These are phyloP conservation scores for Euura lappo DNA, from an alignment of 1,140 invertebrate genomes.

Conservation along the genomic window DNA sequence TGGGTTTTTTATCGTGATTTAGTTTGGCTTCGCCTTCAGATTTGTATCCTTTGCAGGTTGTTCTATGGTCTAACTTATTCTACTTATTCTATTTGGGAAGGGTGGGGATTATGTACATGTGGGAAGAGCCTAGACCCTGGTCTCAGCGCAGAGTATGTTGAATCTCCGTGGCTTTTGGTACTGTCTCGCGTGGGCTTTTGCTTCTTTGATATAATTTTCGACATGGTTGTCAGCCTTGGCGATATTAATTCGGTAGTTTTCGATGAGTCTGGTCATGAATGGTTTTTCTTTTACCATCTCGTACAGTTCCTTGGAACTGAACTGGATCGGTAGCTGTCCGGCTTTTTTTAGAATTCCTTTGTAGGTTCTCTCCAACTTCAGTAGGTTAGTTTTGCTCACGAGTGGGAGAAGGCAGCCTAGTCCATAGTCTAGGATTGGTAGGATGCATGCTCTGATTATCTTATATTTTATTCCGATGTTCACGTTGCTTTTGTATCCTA, in stretches of 20 bases:
- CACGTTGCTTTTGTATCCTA: constrained; percentile 13
- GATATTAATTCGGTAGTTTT: background rate
- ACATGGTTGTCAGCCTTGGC: constrained; percentile 17
- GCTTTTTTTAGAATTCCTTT: constrained; percentile 18
- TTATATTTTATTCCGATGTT: constrained; percentile 10
- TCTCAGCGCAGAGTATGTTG: background rate
- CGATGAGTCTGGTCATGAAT: constrained; percentile 41
- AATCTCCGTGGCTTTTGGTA: background rate
- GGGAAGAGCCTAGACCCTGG: background rate
- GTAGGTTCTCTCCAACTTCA: constrained; percentile 16
- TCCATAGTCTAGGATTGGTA: constrained; percentile 15
- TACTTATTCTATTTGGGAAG: no score
- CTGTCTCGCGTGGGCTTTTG: background rate
- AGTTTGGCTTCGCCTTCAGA: no score
- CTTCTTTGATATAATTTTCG: background rate
- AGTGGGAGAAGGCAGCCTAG: constrained; percentile 6
- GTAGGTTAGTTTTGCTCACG: constrained; percentile 14
- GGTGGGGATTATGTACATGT: background rate
- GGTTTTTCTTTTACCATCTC: constrained; percentile 6
- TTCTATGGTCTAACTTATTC: no score
- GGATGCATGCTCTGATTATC: constrained; percentile 2
- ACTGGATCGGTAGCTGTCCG: constrained; percentile 12
- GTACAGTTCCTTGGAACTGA: constrained; percentile 9
- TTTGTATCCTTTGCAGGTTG: no score
- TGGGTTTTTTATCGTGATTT: no score